phyloP scores from a whole-genome alignment of 2,113 vertebrate species.

The Orthonyx spaldingii region DNA sequence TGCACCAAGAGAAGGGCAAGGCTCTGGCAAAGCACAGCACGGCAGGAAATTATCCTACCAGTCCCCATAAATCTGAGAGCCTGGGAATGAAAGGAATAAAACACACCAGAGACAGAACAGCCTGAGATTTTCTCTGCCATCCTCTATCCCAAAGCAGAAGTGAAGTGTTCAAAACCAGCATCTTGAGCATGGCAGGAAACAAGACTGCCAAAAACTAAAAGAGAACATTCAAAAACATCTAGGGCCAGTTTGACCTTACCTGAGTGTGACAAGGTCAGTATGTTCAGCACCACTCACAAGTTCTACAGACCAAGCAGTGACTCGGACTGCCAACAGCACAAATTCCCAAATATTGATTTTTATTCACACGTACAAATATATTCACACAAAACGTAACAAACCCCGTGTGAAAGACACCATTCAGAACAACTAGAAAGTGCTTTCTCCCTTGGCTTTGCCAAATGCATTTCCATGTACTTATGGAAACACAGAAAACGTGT shows the following conservation, averaged over 20 bases:
- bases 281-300: neutral
- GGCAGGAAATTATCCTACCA: neutral
- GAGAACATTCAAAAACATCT: neutral
- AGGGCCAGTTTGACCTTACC: neutral
- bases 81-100: neutral
- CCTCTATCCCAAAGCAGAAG: neutral
- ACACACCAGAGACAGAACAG: neutral
- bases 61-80: neutral
- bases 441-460: neutral
- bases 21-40: neutral
- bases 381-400: neutral
- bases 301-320: neutral
- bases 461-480: neutral
- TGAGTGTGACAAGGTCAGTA: neutral
- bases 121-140: neutral
- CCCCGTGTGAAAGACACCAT: neutral
- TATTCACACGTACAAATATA: neutral
- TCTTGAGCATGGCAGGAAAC: neutral
- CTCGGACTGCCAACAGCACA: neutral
- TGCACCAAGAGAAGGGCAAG: conserved; percentile 12
- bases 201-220: neutral
- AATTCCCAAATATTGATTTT: neutral
- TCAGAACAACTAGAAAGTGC: neutral
- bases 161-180: neutral
- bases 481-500: neutral